Evolutionary conservation across 2,888 invertebrate species (phyloP), one percentile per base, ranked within the genome.

Genomic region (Cheilosia vernalis): DNA sequence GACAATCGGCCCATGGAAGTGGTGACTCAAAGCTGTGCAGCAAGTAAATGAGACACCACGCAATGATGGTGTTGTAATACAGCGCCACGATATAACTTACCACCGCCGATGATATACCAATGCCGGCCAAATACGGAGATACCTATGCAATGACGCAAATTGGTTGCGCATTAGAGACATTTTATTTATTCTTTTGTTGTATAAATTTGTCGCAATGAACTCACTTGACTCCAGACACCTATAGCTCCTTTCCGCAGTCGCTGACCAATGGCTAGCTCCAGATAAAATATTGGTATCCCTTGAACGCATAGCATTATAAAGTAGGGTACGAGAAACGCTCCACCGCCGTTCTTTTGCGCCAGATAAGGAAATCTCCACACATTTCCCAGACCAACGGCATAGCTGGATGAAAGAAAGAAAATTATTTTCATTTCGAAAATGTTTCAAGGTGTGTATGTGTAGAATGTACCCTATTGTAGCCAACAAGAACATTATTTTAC

Each of bases 51-150:
- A 98, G 94, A 91, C 98, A 98, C 99, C 99, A 99, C 82, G 98
- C 98, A 88, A 99, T 98, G 89, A 99, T 98, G 81, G 98, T 98
- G 93, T 99, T 99, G 93, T 99, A 99, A 92, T 99, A 99, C 87
- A 99, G 94, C 13, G 98, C 98, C 87, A 99, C 98, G 91, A 98
- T 97, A 93, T 98, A 98, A 1, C 98, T 98, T 40, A 99, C 98
- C 87, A 99, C 96, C 1, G 98, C 98, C 73, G 97, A 97, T 90
- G 98, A 98, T 88, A 98, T 95, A 21, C 98, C 98, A 77, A 98
- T 97, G 15, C 97, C 98, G 19, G 96, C 97, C 88, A 97, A 92
- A 91, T 95, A 97, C 0, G 97, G 97, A 24, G 97, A 97, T 64
- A 97, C 96, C 89, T 89, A 51, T 15, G 79, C 60, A 77, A 33